A percentile compares a stretch with the other conserved stretches of the same genome.
Evolutionary conservation across 1,140 invertebrate genomes (phyloP).

Genomic region (Carcinoscorpius rotundicauda): DNA sequence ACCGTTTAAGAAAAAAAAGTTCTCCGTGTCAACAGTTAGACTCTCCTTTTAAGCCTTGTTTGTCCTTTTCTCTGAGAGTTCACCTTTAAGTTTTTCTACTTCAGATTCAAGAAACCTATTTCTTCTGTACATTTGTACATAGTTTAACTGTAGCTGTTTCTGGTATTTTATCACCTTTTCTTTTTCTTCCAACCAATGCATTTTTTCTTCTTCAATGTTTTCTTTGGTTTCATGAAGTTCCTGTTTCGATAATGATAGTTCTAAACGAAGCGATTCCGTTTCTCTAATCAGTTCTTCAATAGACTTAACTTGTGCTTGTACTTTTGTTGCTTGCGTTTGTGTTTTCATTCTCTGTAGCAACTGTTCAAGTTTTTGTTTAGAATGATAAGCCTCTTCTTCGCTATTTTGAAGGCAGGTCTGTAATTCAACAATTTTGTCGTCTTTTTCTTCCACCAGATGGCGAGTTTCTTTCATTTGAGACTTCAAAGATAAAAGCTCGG

Average conservation of each 20-base stretch:
- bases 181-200: slow-evolving; percentile 62
- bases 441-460: slow-evolving; percentile 39
- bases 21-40: too few species aligned
- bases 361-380: slow-evolving; percentile 40
- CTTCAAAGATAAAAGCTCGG: slow-evolving; percentile 48
- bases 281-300: slow-evolving; percentile 3
- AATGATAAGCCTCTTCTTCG: slow-evolving; percentile 36
- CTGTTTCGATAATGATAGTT: too few species aligned
- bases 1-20: too few species aligned
- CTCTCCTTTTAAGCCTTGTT: too few species aligned
- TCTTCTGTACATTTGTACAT: slow-evolving; percentile 60
- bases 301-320: slow-evolving; percentile 7
- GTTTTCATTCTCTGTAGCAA: slow-evolving; percentile 31
- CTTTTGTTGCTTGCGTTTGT: slow-evolving; percentile 5
- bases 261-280: not conserved
- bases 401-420: too few species aligned
- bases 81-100: too few species aligned
- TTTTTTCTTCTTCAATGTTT: slow-evolving; percentile 51
- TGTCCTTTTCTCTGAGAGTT: too few species aligned
- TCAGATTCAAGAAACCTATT: slow-evolving; percentile 46
- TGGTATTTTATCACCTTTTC: slow-evolving; percentile 66
- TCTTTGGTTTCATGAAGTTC: slow-evolving; percentile 22
- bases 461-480: slow-evolving; percentile 44
- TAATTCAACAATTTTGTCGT: slow-evolving; percentile 23
- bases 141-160: slow-evolving; percentile 63